These are phyloP conservation scores for Amblyjoppa proteus DNA, from an alignment of 2,888 invertebrate species.

Conservation along the genomic window DNA sequence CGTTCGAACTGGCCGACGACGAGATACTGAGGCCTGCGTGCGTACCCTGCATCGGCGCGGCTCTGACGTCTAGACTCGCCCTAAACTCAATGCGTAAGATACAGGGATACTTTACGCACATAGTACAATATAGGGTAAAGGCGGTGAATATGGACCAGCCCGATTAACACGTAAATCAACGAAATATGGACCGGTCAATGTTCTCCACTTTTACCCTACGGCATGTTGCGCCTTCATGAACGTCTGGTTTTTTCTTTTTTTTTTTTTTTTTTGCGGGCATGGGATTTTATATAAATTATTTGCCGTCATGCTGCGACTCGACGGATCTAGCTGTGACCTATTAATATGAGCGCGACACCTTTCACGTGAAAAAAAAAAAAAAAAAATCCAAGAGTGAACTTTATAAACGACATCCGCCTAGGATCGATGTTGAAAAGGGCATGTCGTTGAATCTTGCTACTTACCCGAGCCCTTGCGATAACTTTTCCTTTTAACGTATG, in stretches of 20 bases:
- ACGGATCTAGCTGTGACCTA: not conserved
- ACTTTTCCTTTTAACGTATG: not conserved
- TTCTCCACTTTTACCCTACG: no score
- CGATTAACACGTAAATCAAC: no score
- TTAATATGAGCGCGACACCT: not conserved
- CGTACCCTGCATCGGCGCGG: not conserved
- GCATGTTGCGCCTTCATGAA: not conserved
- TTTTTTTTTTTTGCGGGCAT: not conserved
- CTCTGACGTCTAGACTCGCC: not conserved
- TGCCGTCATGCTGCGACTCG: not conserved
- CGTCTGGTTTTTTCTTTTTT: not conserved
- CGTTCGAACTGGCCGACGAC: not conserved
- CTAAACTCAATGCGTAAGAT: not conserved
- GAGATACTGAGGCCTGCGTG: not conserved
- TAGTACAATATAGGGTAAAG: no score
- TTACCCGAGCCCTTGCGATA: not conserved
- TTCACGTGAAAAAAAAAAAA: not conserved
- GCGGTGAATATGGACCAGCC: no score
- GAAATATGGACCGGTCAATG: no score
- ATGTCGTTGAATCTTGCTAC: not conserved
- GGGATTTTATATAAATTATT: not conserved
- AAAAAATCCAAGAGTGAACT: not conserved
- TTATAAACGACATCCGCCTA: not conserved
- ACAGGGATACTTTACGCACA: not conserved
- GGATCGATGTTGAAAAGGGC: conserved; percentile 1